Percentiles rank a stretch among this genome's conserved stretches.
Evolutionary conservation across 1,140 invertebrate genomes (phyloP).

Genomic region (Drosophila azteca): DNA sequence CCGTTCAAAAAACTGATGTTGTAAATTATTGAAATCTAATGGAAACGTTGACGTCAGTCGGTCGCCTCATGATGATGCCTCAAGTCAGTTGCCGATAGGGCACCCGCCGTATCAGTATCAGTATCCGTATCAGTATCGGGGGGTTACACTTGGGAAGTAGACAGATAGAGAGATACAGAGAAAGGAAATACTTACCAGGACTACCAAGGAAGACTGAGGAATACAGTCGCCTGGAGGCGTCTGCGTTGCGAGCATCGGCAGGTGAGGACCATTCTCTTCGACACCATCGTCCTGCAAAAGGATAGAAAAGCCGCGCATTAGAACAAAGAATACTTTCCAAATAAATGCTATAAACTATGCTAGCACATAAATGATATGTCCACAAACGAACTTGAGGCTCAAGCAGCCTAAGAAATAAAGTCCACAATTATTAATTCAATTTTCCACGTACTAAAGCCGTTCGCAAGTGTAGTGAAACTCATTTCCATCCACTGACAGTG

Average conservation of each 20-base stretch:
- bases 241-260: slow-evolving; percentile 89
- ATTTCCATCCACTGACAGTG: slow-evolving; percentile 28
- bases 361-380: too few relatives aligned
- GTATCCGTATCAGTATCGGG: slow-evolving; percentile 14
- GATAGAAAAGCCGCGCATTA: slow-evolving; percentile 68
- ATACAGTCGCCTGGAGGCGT: slow-evolving; percentile 92
- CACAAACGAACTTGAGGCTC: slow-evolving; percentile 12
- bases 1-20: slow-evolving; percentile 41
- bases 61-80: slow-evolving; percentile 48
- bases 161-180: slow-evolving; percentile 15
- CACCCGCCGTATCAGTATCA: slow-evolving; percentile 2
- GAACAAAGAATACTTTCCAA: too few relatives aligned
- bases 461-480: slow-evolving; percentile 40
- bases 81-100: slow-evolving; percentile 18
- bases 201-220: slow-evolving; percentile 95
- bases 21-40: slow-evolving; percentile 77
- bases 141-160: neutral
- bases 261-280: slow-evolving; percentile 94
- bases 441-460: slow-evolving; percentile 41
- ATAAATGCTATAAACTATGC: too few relatives aligned
- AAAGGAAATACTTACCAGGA: slow-evolving; percentile 87
- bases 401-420: neutral
- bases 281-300: slow-evolving; percentile 93
- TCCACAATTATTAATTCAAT: slow-evolving; percentile 42
- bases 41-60: slow-evolving; percentile 67